Evolutionary conservation across 2,888 invertebrate species (phyloP), one percentile per base, ranked within the genome.

Genomic region (Melanostoma scalare): DNA sequence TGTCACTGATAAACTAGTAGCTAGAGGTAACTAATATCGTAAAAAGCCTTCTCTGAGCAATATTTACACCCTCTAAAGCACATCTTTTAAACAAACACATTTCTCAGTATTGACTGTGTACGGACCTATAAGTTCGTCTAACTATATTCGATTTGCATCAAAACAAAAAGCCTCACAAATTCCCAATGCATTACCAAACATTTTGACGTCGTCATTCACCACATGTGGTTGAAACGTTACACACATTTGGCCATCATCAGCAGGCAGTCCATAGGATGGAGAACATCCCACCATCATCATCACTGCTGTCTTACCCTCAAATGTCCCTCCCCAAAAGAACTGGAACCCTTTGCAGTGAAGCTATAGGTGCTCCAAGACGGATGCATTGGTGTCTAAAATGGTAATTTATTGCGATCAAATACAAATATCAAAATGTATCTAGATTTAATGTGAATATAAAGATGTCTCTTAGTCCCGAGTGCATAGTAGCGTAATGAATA

Each of bases 381-480:
- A 84, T 79, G 79, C 78, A 67, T 75, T 79, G 79, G 84, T 84
- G 84, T 84, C 84, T 79, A 79, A 81, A 79, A 84, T 84, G 75
- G 75, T 79, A 84, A 84, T 84, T 84, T 84, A 84, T 84, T 71
- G 84, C 84, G 75, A 84, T 84, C 84, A 79, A 84, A 84, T 84
- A 79, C 84, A 84, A 84, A 84, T 84, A 75, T 84, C 75, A 69
- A 56, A 84, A 84, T 84, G 79, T 84, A 84, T 84, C 84, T 79
- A 78, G 79, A 75, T 79, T 84, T 84, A 84, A 79, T 78, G 78
- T 79, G 84, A 79, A 79, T 84, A 84, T 84, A 84, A 84, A 84
- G 79, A 79, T 84, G 84, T 84, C 84, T 84, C 71, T 61, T 74
- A 67, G 78, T 48, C 38, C n/a, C 40, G 61, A 84, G 79, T 74